Evolutionary conservation across 2,797 vertebrate species (phyloP).

Genomic region (Gadopsis marmoratus): DNA sequence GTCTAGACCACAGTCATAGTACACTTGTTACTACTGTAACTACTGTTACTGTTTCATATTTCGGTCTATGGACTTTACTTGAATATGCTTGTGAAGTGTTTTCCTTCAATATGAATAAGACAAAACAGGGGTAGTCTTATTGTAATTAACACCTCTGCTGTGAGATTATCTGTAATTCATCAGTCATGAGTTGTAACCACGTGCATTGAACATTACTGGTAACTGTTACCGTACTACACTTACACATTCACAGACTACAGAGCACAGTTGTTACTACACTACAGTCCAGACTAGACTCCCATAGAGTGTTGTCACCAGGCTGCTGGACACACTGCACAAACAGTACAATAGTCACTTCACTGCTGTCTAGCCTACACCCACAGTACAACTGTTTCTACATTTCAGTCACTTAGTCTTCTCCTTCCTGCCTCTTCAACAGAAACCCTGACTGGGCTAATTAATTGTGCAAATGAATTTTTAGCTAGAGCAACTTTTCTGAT

Average conservation of each 20-base stretch:
- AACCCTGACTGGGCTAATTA: conserved; percentile 12
- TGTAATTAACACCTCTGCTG: neutral
- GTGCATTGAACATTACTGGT: neutral
- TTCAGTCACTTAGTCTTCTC: conserved; percentile 32
- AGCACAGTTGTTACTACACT: conserved; percentile 13
- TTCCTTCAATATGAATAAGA: neutral
- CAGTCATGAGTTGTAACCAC: neutral
- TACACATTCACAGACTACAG: conserved; percentile 10
- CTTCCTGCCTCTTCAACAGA: conserved; percentile 35
- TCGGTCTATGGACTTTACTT: neutral
- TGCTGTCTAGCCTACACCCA: conserved; percentile 61
- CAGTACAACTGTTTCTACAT: conserved; percentile 61
- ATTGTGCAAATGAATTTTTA: neutral
- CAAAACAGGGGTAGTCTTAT: neutral
- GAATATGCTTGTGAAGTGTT: neutral
- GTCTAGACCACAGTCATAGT: conserved; percentile 4
- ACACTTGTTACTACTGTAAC: conserved; percentile 21
- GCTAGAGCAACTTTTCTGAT: neutral
- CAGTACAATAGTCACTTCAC: conserved; percentile 51
- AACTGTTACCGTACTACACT: neutral
- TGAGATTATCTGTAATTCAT: neutral
- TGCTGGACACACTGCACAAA: conserved; percentile 41
- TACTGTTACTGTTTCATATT: neutral
- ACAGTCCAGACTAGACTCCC: conserved; percentile 25
- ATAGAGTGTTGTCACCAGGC: conserved; percentile 30